Conservation (phyloP, 1,140 invertebrate species). For the Cyclargus thomasi region DNA sequence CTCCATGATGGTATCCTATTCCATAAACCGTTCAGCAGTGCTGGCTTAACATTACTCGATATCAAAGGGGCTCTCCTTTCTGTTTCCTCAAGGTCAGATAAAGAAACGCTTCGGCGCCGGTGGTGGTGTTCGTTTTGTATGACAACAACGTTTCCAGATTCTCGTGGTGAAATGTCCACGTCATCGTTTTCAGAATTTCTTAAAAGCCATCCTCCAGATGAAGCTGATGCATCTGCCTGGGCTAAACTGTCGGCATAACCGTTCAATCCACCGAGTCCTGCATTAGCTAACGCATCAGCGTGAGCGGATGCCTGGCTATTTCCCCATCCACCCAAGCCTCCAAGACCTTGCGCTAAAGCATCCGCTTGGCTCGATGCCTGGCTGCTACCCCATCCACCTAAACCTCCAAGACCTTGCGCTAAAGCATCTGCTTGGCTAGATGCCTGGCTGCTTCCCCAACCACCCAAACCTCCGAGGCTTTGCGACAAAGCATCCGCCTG, state of each 20-base stretch:
- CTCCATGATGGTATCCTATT: conserved; percentile 19
- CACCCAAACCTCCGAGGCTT: not conserved
- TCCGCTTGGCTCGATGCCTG: conserved; percentile 22
- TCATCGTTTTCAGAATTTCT: not conserved
- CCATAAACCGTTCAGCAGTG: not conserved
- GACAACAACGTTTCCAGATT: too few species aligned
- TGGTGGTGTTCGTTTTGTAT: not conserved
- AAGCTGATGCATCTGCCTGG: not conserved
- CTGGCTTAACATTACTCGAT: not conserved
- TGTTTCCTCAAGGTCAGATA: not conserved
- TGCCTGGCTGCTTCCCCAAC: not conserved
- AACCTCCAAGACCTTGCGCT: too few species aligned
- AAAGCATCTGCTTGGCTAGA: too few species aligned
- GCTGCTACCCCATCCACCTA: conserved; percentile 5
- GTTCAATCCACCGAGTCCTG: not conserved
- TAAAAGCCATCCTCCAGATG: not conserved
- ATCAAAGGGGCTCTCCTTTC: not conserved
- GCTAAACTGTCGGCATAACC: not conserved
- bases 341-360: conserved; percentile 12
- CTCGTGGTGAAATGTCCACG: not conserved
- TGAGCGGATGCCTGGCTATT: conserved; percentile 25
- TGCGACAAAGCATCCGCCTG: conserved; percentile 21
- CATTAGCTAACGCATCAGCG: conserved; percentile 21
- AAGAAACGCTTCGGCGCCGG: not conserved
- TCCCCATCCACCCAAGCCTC: conserved; percentile 17